phyloP scores from a whole-genome alignment of 2,113 vertebrate genomes.

The Hemiscyllium ocellatum region DNA sequence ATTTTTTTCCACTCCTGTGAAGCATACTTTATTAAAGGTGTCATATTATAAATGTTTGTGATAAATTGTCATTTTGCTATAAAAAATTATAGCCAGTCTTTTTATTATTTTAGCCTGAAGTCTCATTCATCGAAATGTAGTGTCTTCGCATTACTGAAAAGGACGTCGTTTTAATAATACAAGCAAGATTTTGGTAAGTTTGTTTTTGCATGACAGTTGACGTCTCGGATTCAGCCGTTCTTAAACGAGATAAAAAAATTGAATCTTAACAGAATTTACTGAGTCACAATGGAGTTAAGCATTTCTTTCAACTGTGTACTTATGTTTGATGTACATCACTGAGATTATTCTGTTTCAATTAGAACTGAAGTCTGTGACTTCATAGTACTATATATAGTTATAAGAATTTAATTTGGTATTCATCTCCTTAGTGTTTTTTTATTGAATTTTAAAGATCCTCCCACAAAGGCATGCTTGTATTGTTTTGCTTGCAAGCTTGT shows the following conservation, averaged over 20 bases:
- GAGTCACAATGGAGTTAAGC: neutral
- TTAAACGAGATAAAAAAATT: neutral
- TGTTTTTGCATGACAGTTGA: neutral
- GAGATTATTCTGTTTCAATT: neutral
- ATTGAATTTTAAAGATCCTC: conserved; percentile 39
- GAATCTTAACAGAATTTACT: neutral
- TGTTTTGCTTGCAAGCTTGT: conserved; percentile 47
- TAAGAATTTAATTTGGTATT: neutral
- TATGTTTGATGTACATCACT: neutral
- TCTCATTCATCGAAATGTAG: neutral
- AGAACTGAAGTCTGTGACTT: neutral
- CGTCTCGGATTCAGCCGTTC: neutral
- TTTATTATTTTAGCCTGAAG: neutral
- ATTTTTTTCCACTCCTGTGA: neutral
- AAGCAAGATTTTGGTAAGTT: neutral
- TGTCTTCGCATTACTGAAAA: neutral
- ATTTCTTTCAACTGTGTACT: neutral
- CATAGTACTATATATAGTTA: neutral
- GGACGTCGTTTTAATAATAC: neutral
- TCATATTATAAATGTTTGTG: neutral
- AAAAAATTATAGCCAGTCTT: neutral
- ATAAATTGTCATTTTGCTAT: neutral
- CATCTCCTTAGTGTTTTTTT: neutral
- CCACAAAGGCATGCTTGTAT: conserved; percentile 50
- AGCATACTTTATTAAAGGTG: neutral